Percentiles rank a stretch among this genome's conserved stretches.
phyloP scores from a whole-genome alignment of 1,140 invertebrate genomes.

The Globodera rostochiensis region DNA sequence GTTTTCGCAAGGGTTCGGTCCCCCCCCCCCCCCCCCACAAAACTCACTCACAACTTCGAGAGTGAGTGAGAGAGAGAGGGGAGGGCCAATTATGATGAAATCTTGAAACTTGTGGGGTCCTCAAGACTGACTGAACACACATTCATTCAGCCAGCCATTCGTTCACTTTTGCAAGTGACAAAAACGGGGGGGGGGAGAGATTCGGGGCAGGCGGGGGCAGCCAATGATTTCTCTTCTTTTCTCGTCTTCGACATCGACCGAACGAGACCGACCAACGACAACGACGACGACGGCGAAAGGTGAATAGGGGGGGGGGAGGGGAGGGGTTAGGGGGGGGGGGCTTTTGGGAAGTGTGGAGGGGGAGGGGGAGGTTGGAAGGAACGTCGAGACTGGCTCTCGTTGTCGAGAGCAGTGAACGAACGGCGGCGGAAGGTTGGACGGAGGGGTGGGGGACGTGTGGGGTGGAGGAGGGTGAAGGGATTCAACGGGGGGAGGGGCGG shows the following conservation, averaged over 20 bases:
- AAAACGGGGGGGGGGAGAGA: background rate
- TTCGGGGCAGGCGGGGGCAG: no score
- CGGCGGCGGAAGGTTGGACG: background rate
- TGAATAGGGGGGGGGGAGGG: background rate
- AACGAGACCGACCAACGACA: background rate
- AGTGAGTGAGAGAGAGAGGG: no score
- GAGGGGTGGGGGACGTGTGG: no score
- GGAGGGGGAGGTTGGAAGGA: background rate
- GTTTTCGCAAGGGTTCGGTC: no score
- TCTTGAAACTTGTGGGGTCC: background rate
- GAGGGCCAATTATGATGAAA: background rate
- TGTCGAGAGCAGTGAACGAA: background rate
- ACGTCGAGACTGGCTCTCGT: background rate
- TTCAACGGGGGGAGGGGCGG: background rate
- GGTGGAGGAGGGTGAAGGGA: no score
- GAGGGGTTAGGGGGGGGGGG: no score
- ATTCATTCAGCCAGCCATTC: background rate
- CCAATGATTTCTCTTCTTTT: background rate
- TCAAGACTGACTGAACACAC: background rate
- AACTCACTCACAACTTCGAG: no score
- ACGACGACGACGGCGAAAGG: background rate
- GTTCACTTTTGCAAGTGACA: background rate
- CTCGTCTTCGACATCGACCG: background rate
- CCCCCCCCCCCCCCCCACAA: no score
- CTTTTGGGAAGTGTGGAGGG: no score